A percentile compares a stretch with the other conserved stretches of the same genome.
phyloP scores from a whole-genome alignment of 2,888 invertebrate species.

The Sisyra nigra region DNA sequence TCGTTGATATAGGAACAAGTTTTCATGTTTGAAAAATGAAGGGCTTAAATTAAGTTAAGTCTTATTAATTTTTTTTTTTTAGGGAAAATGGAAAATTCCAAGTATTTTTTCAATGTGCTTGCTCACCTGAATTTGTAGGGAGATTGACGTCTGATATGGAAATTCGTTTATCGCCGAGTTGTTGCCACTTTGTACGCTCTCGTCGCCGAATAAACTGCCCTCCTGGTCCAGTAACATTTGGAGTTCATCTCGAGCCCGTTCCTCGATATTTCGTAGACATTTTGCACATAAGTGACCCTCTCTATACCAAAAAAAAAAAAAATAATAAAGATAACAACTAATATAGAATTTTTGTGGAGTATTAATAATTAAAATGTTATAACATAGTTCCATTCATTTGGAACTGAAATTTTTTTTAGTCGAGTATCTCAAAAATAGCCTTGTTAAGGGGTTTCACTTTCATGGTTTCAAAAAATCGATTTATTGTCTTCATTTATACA shows the following conservation, averaged over 20 bases:
- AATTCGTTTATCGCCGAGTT: conserved; percentile 22
- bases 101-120: conserved; percentile 17
- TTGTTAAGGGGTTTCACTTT: no score
- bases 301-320: conserved; percentile 27
- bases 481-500: no score
- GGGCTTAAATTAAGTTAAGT: no score
- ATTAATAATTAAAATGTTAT: no score
- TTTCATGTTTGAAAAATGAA: no score
- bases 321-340: background rate
- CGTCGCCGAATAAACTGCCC: conserved; percentile 58
- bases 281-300: conserved; percentile 71
- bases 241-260: conserved; percentile 33
- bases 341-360: no score
- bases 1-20: no score
- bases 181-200: conserved; percentile 29
- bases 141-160: conserved; percentile 22
- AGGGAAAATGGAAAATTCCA: conserved; percentile 20
- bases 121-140: conserved; percentile 27
- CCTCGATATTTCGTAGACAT: conserved; percentile 52
- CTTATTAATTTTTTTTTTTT: background rate
- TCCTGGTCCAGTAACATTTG: conserved; percentile 46
- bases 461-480: no score
- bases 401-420: no score
- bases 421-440: no score
- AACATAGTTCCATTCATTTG: no score